Evolutionary conservation across 2,888 invertebrate genomes (phyloP).

Genomic region (Drosophila fungiperda): DNA sequence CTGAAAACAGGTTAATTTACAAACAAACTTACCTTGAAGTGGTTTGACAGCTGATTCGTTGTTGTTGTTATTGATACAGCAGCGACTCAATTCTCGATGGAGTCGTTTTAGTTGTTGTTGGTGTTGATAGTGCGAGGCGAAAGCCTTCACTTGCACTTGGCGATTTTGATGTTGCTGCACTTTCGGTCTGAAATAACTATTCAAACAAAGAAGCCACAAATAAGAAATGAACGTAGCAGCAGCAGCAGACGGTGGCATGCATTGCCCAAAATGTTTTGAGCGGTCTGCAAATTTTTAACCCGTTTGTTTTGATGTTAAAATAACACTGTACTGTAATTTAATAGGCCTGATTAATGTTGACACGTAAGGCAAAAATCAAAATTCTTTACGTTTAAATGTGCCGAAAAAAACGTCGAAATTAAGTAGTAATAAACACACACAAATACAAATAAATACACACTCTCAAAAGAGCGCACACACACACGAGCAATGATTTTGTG

Average conservation of each 20-base stretch:
- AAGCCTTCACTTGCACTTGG: conserved; percentile 58
- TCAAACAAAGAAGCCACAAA: conserved; percentile 50
- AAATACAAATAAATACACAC: conserved; percentile 37
- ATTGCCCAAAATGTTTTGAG: conserved; percentile 38
- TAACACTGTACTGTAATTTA: conserved; percentile 11
- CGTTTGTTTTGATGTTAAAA: background rate
- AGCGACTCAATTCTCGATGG: conserved; percentile 43
- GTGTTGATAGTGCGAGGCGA: conserved; percentile 32
- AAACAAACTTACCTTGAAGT: conserved; percentile 78
- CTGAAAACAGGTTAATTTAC: conserved; percentile 66
- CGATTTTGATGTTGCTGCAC: conserved; percentile 32
- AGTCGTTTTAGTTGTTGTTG: conserved; percentile 20
- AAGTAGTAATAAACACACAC: conserved; percentile 63
- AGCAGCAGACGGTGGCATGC: conserved; percentile 18
- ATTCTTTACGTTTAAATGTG: conserved; percentile 19
- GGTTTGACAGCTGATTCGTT: conserved; percentile 56
- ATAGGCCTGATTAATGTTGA: background rate
- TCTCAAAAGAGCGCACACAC: conserved; percentile 24
- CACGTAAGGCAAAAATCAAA: conserved; percentile 10
- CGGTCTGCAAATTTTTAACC: conserved; percentile 6
- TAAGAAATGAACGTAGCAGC: conserved; percentile 34
- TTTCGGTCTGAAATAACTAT: conserved; percentile 43
- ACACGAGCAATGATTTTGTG: conserved; percentile 41
- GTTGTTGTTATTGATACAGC: conserved; percentile 37
- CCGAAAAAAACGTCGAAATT: conserved; percentile 46